These are phyloP conservation scores for Pseudococcus jackbeardsleyi DNA, from an alignment of 2,888 invertebrate genomes.

Conservation along the genomic window DNA sequence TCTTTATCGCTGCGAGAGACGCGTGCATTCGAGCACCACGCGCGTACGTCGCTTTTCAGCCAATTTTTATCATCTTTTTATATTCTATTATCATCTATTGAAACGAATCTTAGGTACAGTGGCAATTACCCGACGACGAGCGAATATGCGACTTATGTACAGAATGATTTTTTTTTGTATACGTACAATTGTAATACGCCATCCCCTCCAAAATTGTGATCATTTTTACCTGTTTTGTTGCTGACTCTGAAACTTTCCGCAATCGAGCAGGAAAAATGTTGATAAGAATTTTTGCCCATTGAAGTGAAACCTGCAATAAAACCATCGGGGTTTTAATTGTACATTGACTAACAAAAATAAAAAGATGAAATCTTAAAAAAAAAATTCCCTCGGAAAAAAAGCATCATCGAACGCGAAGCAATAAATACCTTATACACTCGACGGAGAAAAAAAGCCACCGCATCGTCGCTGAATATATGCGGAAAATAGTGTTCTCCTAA, in stretches of 20 bases:
- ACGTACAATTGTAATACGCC: background rate
- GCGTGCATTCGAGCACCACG: constrained; percentile 57
- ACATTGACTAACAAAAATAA: constrained; percentile 1
- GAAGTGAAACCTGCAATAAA: constrained; percentile 67
- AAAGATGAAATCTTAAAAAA: constrained; percentile 18
- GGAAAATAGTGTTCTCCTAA: constrained; percentile 12
- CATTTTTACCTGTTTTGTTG: constrained; percentile 68
- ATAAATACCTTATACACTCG: background rate
- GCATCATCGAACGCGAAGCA: background rate
- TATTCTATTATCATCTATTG: constrained; percentile 37
- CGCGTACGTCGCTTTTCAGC: constrained; percentile 46
- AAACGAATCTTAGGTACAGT: background rate
- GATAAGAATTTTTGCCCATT: constrained; percentile 68
- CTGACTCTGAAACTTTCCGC: constrained; percentile 68
- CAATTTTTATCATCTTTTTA: constrained; percentile 50
- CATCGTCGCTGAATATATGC: background rate
- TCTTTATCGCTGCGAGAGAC: constrained; percentile 58
- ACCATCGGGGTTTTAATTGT: constrained; percentile 13
- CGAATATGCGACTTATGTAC: background rate
- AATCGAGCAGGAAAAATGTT: constrained; percentile 68
- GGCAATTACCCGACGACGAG: background rate
- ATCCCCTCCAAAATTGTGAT: constrained; percentile 14
- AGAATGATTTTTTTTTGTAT: background rate
- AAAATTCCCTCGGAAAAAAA: background rate
- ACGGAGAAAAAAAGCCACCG: background rate